Conservation (phyloP, 2,797 vertebrate species). For the Balearica regulorum region DNA sequence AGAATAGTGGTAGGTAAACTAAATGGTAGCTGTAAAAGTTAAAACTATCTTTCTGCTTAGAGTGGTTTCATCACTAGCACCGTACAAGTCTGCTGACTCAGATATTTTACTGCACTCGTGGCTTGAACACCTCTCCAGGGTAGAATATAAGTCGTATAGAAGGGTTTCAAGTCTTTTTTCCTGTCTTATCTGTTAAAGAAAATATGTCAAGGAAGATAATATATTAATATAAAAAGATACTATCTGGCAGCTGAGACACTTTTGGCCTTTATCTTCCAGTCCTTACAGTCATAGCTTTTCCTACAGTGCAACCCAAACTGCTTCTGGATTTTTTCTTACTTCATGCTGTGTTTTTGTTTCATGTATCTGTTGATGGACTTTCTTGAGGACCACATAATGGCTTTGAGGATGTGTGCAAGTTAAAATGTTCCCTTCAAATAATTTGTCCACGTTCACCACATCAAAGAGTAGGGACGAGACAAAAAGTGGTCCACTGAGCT, state of each 20-base stretch:
- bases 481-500: neutral
- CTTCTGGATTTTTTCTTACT: neutral
- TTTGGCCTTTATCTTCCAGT: neutral
- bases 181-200: neutral
- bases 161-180: neutral
- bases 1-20: neutral
- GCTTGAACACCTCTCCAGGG: neutral
- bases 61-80: neutral
- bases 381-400: neutral
- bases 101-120: neutral
- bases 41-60: neutral
- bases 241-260: neutral
- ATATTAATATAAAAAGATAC: neutral
- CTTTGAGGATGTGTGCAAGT: neutral
- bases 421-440: neutral
- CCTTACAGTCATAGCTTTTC: neutral
- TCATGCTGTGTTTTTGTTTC: neutral
- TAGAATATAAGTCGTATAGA: neutral
- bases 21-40: neutral
- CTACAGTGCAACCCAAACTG: neutral
- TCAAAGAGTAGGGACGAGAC: neutral
- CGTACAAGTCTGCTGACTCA: neutral
- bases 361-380: neutral
- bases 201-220: neutral
- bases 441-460: neutral